Conservation (phyloP, 2,888 invertebrate genomes). For the Amiota mariae region DNA sequence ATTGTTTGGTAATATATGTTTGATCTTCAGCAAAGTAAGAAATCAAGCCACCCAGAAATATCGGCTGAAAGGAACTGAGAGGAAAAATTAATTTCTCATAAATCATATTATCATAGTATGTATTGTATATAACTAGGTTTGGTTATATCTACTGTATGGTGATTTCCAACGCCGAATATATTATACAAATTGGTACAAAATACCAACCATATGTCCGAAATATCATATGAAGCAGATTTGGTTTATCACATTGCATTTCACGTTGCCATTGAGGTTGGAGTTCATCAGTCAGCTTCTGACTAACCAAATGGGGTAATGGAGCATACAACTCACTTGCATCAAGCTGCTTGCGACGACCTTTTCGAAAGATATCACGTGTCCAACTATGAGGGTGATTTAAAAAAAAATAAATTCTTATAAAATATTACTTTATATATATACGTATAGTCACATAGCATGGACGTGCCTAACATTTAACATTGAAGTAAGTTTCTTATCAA, state of each 20-base stretch:
- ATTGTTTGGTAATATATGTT: constrained; percentile 73
- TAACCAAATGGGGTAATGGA: constrained; percentile 73
- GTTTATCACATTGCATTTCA: constrained; percentile 65
- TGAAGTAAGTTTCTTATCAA: not conserved
- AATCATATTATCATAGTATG: not conserved
- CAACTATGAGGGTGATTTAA: constrained; percentile 52
- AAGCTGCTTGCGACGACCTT: constrained; percentile 58
- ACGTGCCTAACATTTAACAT: constrained; percentile 1
- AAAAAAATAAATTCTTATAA: constrained; percentile 17
- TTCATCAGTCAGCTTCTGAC: constrained; percentile 73
- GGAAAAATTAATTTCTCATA: not conserved
- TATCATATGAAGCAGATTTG: constrained; percentile 72
- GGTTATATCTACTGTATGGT: constrained; percentile 64
- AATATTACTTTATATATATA: not conserved
- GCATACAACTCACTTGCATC: constrained; percentile 60
- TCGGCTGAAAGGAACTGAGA: constrained; percentile 78
- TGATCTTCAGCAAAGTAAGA: constrained; percentile 77
- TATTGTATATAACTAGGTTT: not conserved
- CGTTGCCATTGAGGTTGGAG: constrained; percentile 72
- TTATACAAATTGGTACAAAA: constrained; percentile 67
- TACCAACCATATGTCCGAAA: constrained; percentile 73
- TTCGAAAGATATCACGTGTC: constrained; percentile 63
- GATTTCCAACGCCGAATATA: constrained; percentile 68
- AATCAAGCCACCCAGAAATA: constrained; percentile 80
- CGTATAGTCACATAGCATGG: constrained; percentile 15